Base-by-base conservation (phyloP, 1,140 invertebrate genomes). In the Hypothenemus hampei region DNA sequence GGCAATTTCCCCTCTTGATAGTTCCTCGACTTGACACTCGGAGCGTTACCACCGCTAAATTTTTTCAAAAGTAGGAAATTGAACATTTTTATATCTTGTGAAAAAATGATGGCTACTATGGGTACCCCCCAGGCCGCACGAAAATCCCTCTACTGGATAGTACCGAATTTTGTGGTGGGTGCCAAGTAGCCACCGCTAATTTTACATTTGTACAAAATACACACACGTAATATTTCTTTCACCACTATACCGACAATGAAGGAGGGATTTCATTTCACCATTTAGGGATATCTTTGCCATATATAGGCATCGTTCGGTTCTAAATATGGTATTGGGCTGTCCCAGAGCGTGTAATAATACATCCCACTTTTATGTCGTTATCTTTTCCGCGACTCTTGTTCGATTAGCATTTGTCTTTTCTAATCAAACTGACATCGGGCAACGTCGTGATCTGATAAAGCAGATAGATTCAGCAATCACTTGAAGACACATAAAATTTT, bases 291-390 rank as follows among this genome's bases (percentile, higher is more conserved):
- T 78, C 75, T 80, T 79, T 78, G 73, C 82, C 81, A 77, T 82
- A 83, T 82, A 83, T 78, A n/a, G 81, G 81, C 72, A 81, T 75
- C 78, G 78, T 75, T 75, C 77, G 78, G 72, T 78, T 82, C 82
- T 83, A 83, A 83, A 83, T 84, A 83, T 81, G 82, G 82, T 77
- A 78, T 76, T 77, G 77, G 79, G 77, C 77, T 76, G 75, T 81
- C 80, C 81, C 64, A 65, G 62, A 60, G 57, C 53, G 35, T 73
- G 73, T 75, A 53, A 53, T 44, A 44, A 73, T 67, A 67, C 73
- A 71, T 75, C 67, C 65, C 67, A 69, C 67, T 66, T 65, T 63
- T 60, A 46, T 73, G 72, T 72, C 53, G 49, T 45, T 54, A 43
- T 46, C 36, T n/a, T n/a, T n/a, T n/a, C n/a, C n/a, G n/a, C 39